Conservation (phyloP, 2,113 vertebrate genomes). For the Danionella cerebrum region DNA sequence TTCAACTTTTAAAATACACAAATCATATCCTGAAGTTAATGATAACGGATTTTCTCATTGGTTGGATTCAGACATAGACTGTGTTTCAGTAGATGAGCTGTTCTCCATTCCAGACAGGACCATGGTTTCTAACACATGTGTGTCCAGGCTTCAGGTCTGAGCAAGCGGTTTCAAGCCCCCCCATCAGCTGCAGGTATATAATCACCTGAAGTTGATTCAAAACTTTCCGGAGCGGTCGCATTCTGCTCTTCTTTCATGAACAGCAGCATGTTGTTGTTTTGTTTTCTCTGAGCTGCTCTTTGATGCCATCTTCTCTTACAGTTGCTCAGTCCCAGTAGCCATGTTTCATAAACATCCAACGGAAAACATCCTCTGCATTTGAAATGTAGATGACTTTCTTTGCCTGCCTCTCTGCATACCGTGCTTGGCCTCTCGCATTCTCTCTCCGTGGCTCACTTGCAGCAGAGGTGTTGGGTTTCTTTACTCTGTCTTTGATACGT, state of each 20-base stretch:
- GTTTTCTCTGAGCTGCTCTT: slow-evolving; percentile 61
- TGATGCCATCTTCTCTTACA: slow-evolving; percentile 69
- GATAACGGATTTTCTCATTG: too few species aligned
- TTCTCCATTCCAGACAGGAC: too few species aligned
- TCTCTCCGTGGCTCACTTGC: slow-evolving; percentile 37
- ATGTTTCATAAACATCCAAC: slow-evolving; percentile 68
- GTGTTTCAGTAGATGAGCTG: too few species aligned
- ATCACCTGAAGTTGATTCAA: slow-evolving; percentile 11
- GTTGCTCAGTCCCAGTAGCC: slow-evolving; percentile 62
- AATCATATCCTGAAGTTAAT: too few species aligned
- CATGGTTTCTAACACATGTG: too few species aligned
- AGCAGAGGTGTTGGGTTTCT: slow-evolving; percentile 55
- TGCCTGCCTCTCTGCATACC: slow-evolving; percentile 58
- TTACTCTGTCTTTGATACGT: slow-evolving; percentile 53
- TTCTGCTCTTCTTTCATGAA: background rate
- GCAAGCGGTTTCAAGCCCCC: background rate
- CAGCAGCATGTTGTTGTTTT: slow-evolving; percentile 47
- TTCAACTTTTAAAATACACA: too few species aligned
- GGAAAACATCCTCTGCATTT: slow-evolving; percentile 68
- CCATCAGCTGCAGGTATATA: background rate
- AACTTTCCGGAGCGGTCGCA: slow-evolving; percentile 49
- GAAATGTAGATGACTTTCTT: slow-evolving; percentile 63
- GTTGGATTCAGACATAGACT: too few species aligned
- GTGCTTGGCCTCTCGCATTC: slow-evolving; percentile 55
- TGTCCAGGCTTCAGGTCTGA: background rate